phyloP scores from a whole-genome alignment of 2,113 vertebrate species.

The Mirounga angustirostris region DNA sequence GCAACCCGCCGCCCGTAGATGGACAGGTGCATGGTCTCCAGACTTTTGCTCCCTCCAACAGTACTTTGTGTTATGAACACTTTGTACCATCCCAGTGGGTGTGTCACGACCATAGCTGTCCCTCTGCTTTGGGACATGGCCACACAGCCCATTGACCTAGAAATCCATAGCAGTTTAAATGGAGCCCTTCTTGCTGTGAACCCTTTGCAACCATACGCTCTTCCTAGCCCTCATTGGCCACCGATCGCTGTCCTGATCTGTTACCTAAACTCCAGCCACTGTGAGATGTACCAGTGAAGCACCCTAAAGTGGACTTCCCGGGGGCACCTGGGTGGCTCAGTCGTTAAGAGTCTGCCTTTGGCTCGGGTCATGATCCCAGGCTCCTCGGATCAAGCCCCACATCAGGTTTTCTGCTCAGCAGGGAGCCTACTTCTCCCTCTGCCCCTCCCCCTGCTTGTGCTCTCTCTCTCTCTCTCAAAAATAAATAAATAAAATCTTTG shows the following conservation, averaged over 20 bases:
- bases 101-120: not conserved
- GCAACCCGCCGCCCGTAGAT: not conserved
- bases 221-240: not conserved
- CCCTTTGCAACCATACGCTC: not conserved
- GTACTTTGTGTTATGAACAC: not conserved
- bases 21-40: not conserved
- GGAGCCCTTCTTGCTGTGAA: not conserved
- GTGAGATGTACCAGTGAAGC: not conserved
- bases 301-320: not conserved
- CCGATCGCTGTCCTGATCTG: rapidly evolving
- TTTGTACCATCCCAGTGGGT: no score
- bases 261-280: not conserved
- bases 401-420: no score
- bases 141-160: not conserved
- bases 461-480: no score
- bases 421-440: no score
- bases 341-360: no score
- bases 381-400: no score
- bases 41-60: not conserved
- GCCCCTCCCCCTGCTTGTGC: no score
- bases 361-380: no score
- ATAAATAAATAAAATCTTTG: no score
- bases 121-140: not conserved
- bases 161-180: not conserved
- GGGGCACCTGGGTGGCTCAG: not conserved